Evolutionary conservation across 2,797 vertebrate species (phyloP).

Genomic region (Sorex maritimensis): DNA sequence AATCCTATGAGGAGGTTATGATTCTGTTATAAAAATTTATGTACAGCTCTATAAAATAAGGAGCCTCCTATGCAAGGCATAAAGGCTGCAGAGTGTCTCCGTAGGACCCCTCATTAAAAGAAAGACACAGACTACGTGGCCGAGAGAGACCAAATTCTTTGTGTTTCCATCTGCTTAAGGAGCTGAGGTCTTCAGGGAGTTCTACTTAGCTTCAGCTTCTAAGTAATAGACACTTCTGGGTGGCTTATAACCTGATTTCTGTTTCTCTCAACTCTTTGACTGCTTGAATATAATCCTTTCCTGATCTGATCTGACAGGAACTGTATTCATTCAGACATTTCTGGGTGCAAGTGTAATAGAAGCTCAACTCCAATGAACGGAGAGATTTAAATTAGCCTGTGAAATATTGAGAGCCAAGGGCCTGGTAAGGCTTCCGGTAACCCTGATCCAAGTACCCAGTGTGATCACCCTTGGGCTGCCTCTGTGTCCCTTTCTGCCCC

Average conservation of each 20-base stretch:
- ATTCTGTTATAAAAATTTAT: not conserved
- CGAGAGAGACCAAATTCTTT: not conserved
- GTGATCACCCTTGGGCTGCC: accelerated
- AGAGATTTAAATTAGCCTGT: not conserved
- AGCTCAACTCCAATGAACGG: not conserved
- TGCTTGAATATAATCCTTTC: not conserved
- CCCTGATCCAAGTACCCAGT: not conserved
- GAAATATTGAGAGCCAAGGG: not conserved
- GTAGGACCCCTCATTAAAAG: not conserved
- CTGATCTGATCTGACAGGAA: not conserved
- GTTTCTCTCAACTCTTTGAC: not conserved
- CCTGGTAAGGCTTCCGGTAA: not conserved
- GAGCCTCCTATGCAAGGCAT: accelerated
- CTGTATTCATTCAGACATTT: not conserved
- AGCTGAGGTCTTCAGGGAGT: not conserved
- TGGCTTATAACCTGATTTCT: not conserved
- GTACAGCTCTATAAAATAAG: not conserved
- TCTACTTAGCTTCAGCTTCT: not conserved
- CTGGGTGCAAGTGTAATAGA: constrained; percentile 1
- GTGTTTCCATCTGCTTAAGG: not conserved
- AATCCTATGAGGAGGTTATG: not conserved
- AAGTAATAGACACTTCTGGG: not conserved
- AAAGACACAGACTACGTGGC: not conserved
- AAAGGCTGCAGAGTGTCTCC: not conserved
- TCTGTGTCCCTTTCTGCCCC: not conserved